These are phyloP conservation scores for Pelecanoides urinatrix DNA, from an alignment of 2,113 vertebrate species.

Conservation along the genomic window DNA sequence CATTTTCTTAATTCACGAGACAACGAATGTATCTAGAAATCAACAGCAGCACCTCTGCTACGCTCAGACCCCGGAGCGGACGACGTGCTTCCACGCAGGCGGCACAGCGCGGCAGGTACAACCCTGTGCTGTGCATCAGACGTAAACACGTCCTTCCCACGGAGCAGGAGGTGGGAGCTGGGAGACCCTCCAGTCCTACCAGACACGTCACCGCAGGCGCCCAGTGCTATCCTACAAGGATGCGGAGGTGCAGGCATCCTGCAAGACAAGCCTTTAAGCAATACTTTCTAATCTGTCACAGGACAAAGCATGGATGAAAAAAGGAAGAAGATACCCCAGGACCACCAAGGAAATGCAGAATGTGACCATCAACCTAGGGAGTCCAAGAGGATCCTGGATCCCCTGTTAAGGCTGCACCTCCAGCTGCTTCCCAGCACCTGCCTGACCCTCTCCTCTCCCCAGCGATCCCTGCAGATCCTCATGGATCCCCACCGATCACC, in stretches of 20 bases:
- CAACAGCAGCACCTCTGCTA: background rate
- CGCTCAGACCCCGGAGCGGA: background rate
- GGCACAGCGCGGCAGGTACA: background rate
- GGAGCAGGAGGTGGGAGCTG: background rate
- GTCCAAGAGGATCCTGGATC: background rate
- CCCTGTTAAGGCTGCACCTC: background rate
- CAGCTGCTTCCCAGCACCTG: background rate
- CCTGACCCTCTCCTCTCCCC: background rate
- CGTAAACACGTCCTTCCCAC: accelerated
- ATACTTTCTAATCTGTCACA: background rate
- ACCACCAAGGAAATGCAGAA: background rate
- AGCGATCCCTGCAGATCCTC: accelerated
- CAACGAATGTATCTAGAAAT: accelerated
- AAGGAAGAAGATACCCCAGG: background rate
- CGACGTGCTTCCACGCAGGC: accelerated
- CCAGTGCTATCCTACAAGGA: background rate
- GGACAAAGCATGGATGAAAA: background rate
- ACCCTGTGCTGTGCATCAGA: background rate
- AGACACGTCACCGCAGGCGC: accelerated
- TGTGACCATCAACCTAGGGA: background rate
- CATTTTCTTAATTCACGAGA: background rate
- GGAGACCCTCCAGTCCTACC: background rate
- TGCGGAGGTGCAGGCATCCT: background rate
- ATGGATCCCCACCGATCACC: background rate
- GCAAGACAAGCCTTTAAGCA: background rate